These are phyloP conservation scores for Cephus spinipes DNA, from an alignment of 2,888 invertebrate species.

Conservation along the genomic window DNA sequence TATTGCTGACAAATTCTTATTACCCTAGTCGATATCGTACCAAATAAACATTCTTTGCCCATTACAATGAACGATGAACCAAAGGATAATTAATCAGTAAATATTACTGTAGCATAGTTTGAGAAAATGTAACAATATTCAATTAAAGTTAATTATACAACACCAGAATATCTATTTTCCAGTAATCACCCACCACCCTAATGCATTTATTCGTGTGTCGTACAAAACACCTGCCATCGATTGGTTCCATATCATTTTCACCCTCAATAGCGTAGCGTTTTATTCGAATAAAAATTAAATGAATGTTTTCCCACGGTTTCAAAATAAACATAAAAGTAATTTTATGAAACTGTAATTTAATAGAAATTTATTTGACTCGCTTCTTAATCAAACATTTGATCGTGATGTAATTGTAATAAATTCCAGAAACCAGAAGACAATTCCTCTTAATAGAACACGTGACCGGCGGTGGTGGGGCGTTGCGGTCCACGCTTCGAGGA, in stretches of 20 bases:
- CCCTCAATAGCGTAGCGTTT: background rate
- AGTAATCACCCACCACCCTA: background rate
- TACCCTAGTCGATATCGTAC: too few species aligned
- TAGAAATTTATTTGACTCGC: too few species aligned
- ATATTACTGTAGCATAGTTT: background rate
- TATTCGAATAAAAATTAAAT: background rate
- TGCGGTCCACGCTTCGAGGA: slow-evolving; percentile 43
- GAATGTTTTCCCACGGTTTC: background rate
- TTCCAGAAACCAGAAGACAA: background rate
- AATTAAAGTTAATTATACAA: background rate
- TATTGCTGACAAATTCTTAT: too few species aligned
- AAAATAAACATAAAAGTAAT: background rate
- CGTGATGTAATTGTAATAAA: background rate
- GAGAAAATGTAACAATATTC: background rate
- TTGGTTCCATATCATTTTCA: background rate
- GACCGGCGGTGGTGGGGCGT: background rate
- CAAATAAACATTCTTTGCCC: too few species aligned
- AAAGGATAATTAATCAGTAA: background rate
- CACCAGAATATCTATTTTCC: background rate
- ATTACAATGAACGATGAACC: background rate
- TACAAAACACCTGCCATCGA: background rate
- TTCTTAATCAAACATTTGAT: background rate
- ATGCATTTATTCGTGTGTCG: background rate
- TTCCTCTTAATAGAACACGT: background rate
- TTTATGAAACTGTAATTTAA: background rate